Evolutionary conservation across 2,888 invertebrate genomes (phyloP).

Genomic region (Ectemnius cavifrons): DNA sequence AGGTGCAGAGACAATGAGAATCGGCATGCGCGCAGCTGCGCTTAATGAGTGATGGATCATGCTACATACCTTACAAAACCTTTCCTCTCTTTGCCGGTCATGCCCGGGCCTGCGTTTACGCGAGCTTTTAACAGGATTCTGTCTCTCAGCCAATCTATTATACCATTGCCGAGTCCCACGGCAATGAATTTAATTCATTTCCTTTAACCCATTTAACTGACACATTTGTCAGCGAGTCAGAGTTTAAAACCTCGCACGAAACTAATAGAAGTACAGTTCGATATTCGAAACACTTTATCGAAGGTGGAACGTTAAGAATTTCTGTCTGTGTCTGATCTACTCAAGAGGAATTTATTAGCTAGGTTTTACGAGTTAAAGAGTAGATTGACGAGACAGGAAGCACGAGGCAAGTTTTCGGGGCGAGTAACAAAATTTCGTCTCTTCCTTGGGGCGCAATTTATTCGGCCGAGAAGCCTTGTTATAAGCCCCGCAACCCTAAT

Average conservation of each 20-base stretch:
- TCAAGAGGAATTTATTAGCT: too few relatives aligned
- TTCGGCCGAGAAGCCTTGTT: conserved; percentile 45
- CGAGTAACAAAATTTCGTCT: neutral
- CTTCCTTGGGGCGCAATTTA: conserved; percentile 25
- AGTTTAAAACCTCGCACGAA: neutral
- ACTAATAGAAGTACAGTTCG: too few relatives aligned
- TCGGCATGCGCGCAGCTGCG: conserved; percentile 58
- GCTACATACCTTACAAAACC: conserved; percentile 41
- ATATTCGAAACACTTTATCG: too few relatives aligned
- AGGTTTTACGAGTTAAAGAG: too few relatives aligned
- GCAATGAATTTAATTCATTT: conserved; percentile 4
- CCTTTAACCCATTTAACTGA: neutral
- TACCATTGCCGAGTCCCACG: neutral
- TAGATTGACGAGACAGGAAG: too few relatives aligned
- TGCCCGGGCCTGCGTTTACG: conserved; percentile 42
- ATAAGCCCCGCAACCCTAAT: conserved; percentile 57
- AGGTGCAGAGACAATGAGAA: conserved; percentile 62
- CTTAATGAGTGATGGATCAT: conserved; percentile 60
- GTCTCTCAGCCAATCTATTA: conserved; percentile 4
- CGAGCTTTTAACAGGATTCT: conserved; percentile 45
- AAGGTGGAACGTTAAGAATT: too few relatives aligned
- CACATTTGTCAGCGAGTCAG: conserved; percentile 1
- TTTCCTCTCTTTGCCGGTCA: conserved; percentile 27
- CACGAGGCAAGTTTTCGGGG: neutral
- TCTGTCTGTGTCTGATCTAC: too few relatives aligned